Evolutionary conservation across 2,888 invertebrate species (phyloP).

Genomic region (Caenorhabditis parvicauda): DNA sequence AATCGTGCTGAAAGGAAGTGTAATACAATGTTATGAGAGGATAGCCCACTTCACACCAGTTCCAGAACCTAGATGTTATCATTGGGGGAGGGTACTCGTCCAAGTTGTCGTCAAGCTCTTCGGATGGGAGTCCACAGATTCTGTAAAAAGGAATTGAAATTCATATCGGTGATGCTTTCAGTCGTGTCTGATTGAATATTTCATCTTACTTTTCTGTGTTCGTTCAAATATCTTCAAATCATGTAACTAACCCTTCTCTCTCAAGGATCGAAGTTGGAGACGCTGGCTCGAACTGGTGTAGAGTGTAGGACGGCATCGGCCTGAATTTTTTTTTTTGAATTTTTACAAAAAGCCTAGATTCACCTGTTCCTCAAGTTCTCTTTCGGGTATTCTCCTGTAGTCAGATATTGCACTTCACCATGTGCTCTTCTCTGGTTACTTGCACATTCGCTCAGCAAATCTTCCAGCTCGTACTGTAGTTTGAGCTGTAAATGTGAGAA

Average conservation of each 20-base stretch:
- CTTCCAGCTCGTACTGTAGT: constrained; percentile 37
- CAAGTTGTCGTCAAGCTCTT: constrained; percentile 21
- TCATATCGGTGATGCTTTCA: not conserved
- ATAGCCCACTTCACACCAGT: constrained; percentile 19
- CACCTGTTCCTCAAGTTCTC: constrained; percentile 26
- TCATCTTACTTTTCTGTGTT: too few relatives aligned
- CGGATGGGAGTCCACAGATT: constrained; percentile 27
- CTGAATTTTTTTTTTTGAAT: constrained; percentile 5
- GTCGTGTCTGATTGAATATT: not conserved
- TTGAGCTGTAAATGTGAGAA: constrained; percentile 16
- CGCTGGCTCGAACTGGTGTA: not conserved
- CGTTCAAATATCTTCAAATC: too few relatives aligned
- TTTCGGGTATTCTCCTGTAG: constrained; percentile 33
- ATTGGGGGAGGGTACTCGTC: constrained; percentile 26
- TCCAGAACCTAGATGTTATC: constrained; percentile 34
- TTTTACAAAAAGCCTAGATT: not conserved
- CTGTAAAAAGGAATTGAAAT: constrained; percentile 7
- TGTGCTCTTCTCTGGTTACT: constrained; percentile 10
- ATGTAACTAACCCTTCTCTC: not conserved
- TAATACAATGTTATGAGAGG: not conserved
- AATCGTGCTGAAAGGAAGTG: constrained; percentile 8
- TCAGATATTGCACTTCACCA: constrained; percentile 30
- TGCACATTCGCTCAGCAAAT: constrained; percentile 20
- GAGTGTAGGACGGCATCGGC: constrained; percentile 9
- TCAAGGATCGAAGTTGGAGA: constrained; percentile 3